Evolutionary conservation across 2,797 vertebrate species (phyloP), one percentile per base, ranked within the genome.

Genomic region (Sciurus vulgaris): DNA sequence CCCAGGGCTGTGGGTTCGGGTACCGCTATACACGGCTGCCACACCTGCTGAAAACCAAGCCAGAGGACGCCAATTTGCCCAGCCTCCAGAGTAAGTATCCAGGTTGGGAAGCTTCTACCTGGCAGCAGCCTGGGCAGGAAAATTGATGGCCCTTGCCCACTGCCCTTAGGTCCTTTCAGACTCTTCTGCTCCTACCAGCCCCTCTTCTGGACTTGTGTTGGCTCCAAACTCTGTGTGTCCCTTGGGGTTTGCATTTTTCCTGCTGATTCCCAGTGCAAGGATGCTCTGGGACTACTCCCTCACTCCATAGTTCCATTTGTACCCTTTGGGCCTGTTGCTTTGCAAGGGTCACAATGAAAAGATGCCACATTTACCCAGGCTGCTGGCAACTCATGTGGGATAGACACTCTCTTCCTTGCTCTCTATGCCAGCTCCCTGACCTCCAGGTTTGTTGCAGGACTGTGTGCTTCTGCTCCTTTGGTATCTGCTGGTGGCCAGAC

Each of bases 11-110:
- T 98, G 99, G 99, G 17, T 99, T 99, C 12, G 99, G 99, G 49
- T 99, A 99, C 98, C 99, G 99, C 94, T 99, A 99, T 97, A 99
- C 99, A 12, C 99, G 99, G 28, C 99, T 99, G 91, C 99, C 99
- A 94, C 99, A 99, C 97, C 98, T 99, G 86, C 99, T 99, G 98
- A 99, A 99, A 97, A 99, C 99, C 98, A 99, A 99, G 97, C 99
- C 99, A 0, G 99, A 99, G 96, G 99, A 99, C 4, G 99, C 99
- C 97, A 99, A 99, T 98, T 98, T 99, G 41, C 99, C 99, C 95
- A 99, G 99, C 95, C 99, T 99, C 87, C 99, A 99, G 98, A 99
- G 99, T 99, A 98, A 97, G 99, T 99, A 73, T 35, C 49, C 18
- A 28, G 79, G 14, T 33, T 5, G 14, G 51, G 35, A 41, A 6